Evolutionary conservation across 2,888 invertebrate genomes (phyloP).

Genomic region (Rhabditophanes sp.): DNA sequence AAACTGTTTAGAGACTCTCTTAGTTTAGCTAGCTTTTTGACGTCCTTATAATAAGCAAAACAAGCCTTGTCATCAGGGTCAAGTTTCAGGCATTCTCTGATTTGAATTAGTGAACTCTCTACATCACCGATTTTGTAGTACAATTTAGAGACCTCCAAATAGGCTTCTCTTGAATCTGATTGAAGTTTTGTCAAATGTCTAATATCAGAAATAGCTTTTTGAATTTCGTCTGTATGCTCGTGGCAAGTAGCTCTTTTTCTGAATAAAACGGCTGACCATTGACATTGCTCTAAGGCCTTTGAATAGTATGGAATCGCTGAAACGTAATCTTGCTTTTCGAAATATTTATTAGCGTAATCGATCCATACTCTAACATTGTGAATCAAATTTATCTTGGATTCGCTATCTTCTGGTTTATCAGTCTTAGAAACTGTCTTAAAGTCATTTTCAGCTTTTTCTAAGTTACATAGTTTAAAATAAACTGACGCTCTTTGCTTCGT

Average conservation of each 20-base stretch:
- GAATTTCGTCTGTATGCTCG: constrained; percentile 60
- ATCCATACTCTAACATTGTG: constrained; percentile 55
- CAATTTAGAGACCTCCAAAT: constrained; percentile 63
- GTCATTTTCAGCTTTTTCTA: constrained; percentile 29
- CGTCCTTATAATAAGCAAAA: constrained; percentile 82
- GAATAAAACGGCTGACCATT: constrained; percentile 70
- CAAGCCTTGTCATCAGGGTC: constrained; percentile 95
- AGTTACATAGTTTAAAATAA: constrained; percentile 62
- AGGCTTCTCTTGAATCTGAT: constrained; percentile 77
- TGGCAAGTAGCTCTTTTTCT: constrained; percentile 73
- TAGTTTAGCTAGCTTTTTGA: constrained; percentile 66
- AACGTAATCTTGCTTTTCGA: constrained; percentile 51
- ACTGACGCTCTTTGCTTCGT: constrained; percentile 69
- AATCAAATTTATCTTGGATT: constrained; percentile 57
- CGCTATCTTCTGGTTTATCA: constrained; percentile 60
- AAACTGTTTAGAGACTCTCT: constrained; percentile 15
- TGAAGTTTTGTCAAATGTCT: constrained; percentile 72
- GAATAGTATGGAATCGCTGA: constrained; percentile 47
- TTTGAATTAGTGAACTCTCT: constrained; percentile 71
- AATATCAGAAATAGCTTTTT: constrained; percentile 76
- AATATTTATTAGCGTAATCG: constrained; percentile 55
- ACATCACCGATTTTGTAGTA: constrained; percentile 80
- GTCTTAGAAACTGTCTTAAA: constrained; percentile 53
- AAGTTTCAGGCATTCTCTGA: constrained; percentile 83
- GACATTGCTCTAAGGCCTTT: constrained; percentile 53